Percentiles rank a stretch among this genome's conserved stretches.
Evolutionary conservation across 1,140 invertebrate species (phyloP).

Genomic region (Macrobrachium rosenbergii): DNA sequence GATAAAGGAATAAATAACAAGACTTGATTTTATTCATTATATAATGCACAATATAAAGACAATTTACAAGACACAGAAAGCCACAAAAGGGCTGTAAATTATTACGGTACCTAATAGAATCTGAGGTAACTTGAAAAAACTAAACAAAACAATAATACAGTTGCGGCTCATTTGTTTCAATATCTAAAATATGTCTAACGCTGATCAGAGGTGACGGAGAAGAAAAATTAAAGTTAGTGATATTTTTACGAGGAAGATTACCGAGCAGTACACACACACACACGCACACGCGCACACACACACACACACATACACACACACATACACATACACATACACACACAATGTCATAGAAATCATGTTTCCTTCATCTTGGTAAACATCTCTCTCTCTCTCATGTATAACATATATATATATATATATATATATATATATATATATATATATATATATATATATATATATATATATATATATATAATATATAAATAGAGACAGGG

Average conservation of each 20-base stretch:
- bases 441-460: slow-evolving; percentile 12
- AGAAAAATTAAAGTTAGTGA: too few species aligned
- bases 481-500: not conserved
- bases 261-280: not conserved
- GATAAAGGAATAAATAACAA: not conserved
- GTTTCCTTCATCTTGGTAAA: not conserved
- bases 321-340: not conserved
- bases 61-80: slow-evolving; percentile 46
- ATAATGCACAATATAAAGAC: slow-evolving; percentile 52
- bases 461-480: slow-evolving; percentile 5
- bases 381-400: too few species aligned
- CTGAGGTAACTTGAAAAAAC: not conserved
- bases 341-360: not conserved
- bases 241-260: too few species aligned
- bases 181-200: too few species aligned
- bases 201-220: too few species aligned
- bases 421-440: not conserved
- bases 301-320: not conserved
- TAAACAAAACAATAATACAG: not conserved
- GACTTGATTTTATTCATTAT: slow-evolving; percentile 42
- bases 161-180: too few species aligned
- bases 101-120: not conserved
- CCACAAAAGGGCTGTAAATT: slow-evolving; percentile 13
- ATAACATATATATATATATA: not conserved
- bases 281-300: not conserved